Conservation (phyloP, 2,113 vertebrate species). For the Callocephalon fimbriatum region DNA sequence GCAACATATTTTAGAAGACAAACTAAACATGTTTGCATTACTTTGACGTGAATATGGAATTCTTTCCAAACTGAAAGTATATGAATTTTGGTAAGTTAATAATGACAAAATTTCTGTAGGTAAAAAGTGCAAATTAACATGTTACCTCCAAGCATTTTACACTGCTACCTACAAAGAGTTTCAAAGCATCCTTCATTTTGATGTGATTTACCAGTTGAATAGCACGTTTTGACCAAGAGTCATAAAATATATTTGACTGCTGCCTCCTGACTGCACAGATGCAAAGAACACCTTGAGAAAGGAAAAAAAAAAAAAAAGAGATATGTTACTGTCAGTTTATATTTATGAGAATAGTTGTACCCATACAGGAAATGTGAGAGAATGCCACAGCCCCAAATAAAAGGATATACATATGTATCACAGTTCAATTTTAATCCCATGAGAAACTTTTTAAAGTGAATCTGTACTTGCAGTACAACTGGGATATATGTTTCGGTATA, state of each 20-base stretch:
- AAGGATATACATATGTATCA: not conserved
- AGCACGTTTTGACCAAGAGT: constrained; percentile 90
- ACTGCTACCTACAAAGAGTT: constrained; percentile 30
- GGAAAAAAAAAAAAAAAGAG: not conserved
- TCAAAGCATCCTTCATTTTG: constrained; percentile 40
- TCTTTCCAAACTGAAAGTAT: not conserved
- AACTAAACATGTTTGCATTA: constrained; percentile 21
- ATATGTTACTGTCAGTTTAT: constrained; percentile 11
- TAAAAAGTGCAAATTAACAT: constrained; percentile 44
- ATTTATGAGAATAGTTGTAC: constrained; percentile 32
- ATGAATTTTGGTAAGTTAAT: constrained; percentile 21
- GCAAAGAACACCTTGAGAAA: constrained; percentile 90
- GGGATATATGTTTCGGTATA: not conserved
- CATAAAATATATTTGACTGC: constrained; percentile 97
- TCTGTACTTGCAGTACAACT: not conserved
- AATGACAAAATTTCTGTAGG: constrained; percentile 22
- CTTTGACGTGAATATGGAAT: constrained; percentile 1
- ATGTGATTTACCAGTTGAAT: constrained; percentile 87
- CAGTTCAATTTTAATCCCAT: constrained; percentile 15
- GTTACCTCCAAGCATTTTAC: constrained; percentile 46
- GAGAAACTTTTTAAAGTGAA: not conserved
- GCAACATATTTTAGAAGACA: constrained; percentile 36
- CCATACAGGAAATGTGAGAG: not conserved
- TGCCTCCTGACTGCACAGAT: constrained; percentile 87
- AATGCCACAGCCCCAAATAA: not conserved